Percentiles rank a stretch among this genome's conserved stretches.
phyloP scores from a whole-genome alignment of 2,113 vertebrate genomes.

The Ariopsis seemanni region DNA sequence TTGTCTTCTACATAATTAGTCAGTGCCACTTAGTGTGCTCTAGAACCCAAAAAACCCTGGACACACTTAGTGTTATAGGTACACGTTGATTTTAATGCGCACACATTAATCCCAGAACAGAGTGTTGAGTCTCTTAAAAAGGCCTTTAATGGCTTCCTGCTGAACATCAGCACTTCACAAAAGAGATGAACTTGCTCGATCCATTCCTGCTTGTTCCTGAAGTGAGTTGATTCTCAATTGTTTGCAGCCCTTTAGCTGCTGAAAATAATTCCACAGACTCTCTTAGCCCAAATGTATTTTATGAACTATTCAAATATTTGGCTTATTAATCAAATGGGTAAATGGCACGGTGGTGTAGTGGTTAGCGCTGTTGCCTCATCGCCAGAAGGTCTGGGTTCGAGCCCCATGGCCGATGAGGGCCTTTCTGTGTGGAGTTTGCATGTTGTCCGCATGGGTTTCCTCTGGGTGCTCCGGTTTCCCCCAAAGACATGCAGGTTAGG shows the following conservation, averaged over 20 bases:
- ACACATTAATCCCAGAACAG: background rate
- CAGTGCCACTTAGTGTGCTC: background rate
- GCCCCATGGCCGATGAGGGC: too few species aligned
- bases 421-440: too few species aligned
- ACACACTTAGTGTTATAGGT: background rate
- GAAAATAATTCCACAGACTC: background rate
- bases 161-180: background rate
- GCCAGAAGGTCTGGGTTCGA: too few species aligned
- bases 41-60: background rate
- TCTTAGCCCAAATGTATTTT: background rate
- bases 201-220: background rate
- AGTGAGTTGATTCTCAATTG: background rate
- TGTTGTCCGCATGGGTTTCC: too few species aligned
- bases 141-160: background rate
- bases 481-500: too few species aligned
- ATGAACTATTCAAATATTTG: background rate
- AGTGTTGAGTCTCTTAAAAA: background rate
- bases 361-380: too few species aligned
- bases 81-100: background rate
- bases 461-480: too few species aligned
- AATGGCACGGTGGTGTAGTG: too few species aligned
- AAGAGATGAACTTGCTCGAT: background rate
- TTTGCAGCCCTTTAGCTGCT: background rate
- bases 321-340: background rate
- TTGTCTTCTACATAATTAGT: background rate